Base-by-base conservation (phyloP, 2,797 vertebrate species). In the Mus minutoides region DNA sequence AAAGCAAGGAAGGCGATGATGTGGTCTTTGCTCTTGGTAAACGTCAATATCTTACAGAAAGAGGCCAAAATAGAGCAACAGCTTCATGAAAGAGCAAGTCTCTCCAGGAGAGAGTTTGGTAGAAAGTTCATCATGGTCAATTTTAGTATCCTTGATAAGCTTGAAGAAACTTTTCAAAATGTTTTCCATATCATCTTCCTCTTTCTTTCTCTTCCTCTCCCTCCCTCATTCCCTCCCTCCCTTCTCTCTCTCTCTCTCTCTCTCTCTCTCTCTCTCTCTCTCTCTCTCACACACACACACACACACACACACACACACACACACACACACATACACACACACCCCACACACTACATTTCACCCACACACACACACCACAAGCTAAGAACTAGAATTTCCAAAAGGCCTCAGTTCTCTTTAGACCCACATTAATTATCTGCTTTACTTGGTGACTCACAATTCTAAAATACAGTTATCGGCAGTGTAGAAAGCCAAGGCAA, bases 381-480 rank as follows among this genome's bases (percentile, higher is more conserved):
- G 3, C 31, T 49, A 67, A 92, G 43, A 86, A n/a, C 40, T 54
- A 79, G 62, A 87, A 64, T 94, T 94, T 97, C 96, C 93, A 97
- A 90, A 97, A 97, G 85, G 92, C 91, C 88, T 43, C 46, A 89
- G 75, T 69, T 97, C 86, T 90, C 85, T 69, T 52, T 87, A 95
- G 29, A 96, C 75, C 88, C 87, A 75, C 43, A 64, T 75, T 96
- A 97, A 97, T 97, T 97, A 96, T n/a, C 90, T 58, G 29, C 92
- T 97, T 67, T 67, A 52, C 58, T 88, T 58, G 54, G 83, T 95
- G 94, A 93, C 76, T 97, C 93, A 95, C 69, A 96, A 92, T 77
- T 97, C 87, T 94, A 77, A 94, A 91, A 83, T 54, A 94, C 88
- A 87, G 69, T 78, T 80, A 84, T 64, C 85, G 77, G 79, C 54